A percentile compares a stretch with the other conserved stretches of the same genome.
These are phyloP conservation scores for Neotoxoptera formosana DNA, from an alignment of 1,140 invertebrate genomes.

Conservation along the genomic window DNA sequence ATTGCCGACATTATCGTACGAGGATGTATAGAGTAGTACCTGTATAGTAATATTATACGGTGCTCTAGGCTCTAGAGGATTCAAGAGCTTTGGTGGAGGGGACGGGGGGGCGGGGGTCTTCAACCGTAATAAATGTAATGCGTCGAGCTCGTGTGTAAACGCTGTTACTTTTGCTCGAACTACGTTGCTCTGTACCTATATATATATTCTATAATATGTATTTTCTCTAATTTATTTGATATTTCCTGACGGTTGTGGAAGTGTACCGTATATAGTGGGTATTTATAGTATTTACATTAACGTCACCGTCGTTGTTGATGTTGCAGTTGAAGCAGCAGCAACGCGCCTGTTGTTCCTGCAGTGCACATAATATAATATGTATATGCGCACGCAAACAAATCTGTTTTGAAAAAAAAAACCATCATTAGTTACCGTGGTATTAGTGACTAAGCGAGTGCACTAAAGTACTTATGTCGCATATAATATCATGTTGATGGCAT, in stretches of 20 bases:
- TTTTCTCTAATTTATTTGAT: neutral
- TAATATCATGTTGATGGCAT: neutral
- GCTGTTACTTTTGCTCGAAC: neutral
- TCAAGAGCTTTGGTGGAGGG: neutral
- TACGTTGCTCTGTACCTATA: neutral
- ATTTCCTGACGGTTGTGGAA: neutral
- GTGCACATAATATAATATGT: too few relatives aligned
- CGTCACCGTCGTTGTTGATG: neutral
- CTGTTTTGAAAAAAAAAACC: neutral
- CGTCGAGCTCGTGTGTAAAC: neutral
- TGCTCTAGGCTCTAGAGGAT: neutral
- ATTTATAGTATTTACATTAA: conserved; percentile 15
- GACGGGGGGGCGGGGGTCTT: too few relatives aligned
- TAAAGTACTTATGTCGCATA: neutral
- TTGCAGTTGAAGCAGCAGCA: neutral
- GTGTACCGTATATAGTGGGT: neutral
- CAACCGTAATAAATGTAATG: conserved; percentile 17
- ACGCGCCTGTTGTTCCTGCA: neutral
- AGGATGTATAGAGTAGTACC: neutral
- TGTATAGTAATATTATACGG: neutral
- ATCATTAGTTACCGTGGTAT: neutral
- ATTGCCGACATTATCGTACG: neutral
- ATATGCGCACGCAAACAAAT: neutral
- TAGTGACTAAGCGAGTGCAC: neutral
- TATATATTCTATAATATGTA: neutral